Percentiles rank a stretch among this genome's conserved stretches.
These are phyloP conservation scores for Australoheros scitulus DNA, from an alignment of 2,113 vertebrate genomes.

Conservation along the genomic window DNA sequence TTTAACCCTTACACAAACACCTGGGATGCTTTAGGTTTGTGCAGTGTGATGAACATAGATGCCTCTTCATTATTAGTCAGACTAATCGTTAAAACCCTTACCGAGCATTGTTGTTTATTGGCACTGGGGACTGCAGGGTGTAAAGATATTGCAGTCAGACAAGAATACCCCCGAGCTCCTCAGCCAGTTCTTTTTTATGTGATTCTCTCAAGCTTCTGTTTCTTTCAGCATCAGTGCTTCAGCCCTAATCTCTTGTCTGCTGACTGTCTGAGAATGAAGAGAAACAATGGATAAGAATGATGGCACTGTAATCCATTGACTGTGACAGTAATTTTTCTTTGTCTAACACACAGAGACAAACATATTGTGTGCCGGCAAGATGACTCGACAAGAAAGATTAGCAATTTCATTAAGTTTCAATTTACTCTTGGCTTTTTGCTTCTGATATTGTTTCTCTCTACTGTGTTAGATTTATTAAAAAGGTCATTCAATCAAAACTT, in stretches of 20 bases:
- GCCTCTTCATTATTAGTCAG: constrained; percentile 41
- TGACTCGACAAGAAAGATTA: constrained; percentile 55
- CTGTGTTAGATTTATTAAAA: constrained; percentile 27
- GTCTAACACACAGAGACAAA: constrained; percentile 50
- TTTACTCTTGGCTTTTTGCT: constrained; percentile 16
- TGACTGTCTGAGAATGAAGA: constrained; percentile 53
- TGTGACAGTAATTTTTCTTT: constrained; percentile 55
- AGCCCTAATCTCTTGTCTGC: constrained; percentile 61
- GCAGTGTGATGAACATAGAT: background rate
- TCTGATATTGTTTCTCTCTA: background rate
- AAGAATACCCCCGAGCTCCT: constrained; percentile 40
- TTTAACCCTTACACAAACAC: background rate
- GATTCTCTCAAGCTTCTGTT: constrained; percentile 54
- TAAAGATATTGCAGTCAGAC: constrained; percentile 63
- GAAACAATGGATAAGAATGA: constrained; percentile 52
- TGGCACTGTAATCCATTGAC: constrained; percentile 45
- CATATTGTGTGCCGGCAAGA: constrained; percentile 34
- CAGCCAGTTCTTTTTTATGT: background rate
- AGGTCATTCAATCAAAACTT: constrained; percentile 14
- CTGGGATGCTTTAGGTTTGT: background rate
- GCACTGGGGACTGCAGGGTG: constrained; percentile 41
- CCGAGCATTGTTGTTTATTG: constrained; percentile 43
- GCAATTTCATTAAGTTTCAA: constrained; percentile 63
- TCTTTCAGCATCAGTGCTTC: constrained; percentile 59
- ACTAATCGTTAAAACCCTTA: constrained; percentile 29